A percentile compares a stretch with the other conserved stretches of the same genome.
Evolutionary conservation across 2,797 vertebrate genomes (phyloP).

Genomic region (Rhabdomys pumilio): DNA sequence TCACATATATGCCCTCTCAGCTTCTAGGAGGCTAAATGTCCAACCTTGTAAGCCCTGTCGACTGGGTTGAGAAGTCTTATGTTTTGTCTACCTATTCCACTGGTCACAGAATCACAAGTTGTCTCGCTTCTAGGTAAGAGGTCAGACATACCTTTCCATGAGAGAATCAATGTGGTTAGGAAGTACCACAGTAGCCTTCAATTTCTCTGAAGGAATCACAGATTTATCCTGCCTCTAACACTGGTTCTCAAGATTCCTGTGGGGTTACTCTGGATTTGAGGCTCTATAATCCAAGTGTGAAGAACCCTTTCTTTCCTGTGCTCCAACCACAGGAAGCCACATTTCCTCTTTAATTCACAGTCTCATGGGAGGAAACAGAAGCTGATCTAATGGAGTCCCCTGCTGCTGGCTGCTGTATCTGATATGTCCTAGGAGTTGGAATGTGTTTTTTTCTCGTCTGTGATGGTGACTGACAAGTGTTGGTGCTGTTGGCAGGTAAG

Average conservation of each 20-base stretch:
- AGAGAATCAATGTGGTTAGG: neutral
- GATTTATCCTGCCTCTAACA: neutral
- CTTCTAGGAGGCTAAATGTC: neutral
- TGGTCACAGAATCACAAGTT: neutral
- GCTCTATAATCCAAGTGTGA: neutral
- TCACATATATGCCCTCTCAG: neutral
- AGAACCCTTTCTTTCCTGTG: neutral
- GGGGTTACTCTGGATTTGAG: neutral
- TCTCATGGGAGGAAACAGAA: neutral
- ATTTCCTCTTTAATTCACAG: neutral
- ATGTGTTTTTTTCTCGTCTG: neutral
- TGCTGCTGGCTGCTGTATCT: neutral
- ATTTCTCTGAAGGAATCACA: neutral
- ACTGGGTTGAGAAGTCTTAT: neutral
- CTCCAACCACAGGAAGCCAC: neutral
- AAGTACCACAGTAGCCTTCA: neutral
- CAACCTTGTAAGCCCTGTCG: too few relatives aligned
- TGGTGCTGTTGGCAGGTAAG: neutral
- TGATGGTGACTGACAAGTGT: neutral
- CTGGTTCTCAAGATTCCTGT: neutral
- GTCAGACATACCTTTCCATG: neutral
- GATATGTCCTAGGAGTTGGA: neutral
- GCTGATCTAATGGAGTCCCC: neutral
- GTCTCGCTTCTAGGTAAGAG: neutral
- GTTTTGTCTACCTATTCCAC: neutral